Base-by-base conservation (phyloP, 2,113 vertebrate species). In the Chaetorhynchus papuensis region DNA sequence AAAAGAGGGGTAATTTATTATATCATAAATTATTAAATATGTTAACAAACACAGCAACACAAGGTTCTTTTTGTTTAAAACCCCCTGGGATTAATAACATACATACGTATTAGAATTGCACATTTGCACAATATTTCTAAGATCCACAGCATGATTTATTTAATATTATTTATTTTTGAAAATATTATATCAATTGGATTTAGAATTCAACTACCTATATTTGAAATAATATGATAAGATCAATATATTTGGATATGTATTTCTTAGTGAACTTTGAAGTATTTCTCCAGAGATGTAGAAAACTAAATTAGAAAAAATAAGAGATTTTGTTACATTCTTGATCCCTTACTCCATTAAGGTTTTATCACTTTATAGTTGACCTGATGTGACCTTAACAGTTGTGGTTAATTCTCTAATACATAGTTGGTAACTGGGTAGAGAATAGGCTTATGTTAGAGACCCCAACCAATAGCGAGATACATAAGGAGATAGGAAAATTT, bases 341-440 rank as follows among this genome's bases (percentile, higher is more conserved):
- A 92, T 96, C 44, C 68, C 4, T 95, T 95, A 64, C 61, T 93
- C 75, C 84, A 90, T 94, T 93, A 96, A 93, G 72, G 70, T 91
- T 97, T 97, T 96, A 93, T 94, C 91, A 94, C 91, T 96, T 95
- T 81, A n/a, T 81, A 74, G 70, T 80, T 96, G 89, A 94, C 82
- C 89, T 92, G 53, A 81, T 94, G 42, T 95, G 81, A 96, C 96
- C 93, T 92, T 84, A 83, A 79, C 71, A 93, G 84, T 97, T 88
- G 79, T 78, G 87, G 78, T 86, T 96, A 81, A 96, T 96, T 96
- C 92, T 96, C n/a, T 96, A 93, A 96, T 95, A 88, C 91, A 80
- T 83, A 86, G 44, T 83, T 96, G 66, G 89, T 97, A 97, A 92
- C 93, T 94, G 91, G 91, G 96, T 93, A 97, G 90, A 97, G 83